Evolutionary conservation across 1,140 invertebrate species (phyloP).

Genomic region (Drosophila nikananu): DNA sequence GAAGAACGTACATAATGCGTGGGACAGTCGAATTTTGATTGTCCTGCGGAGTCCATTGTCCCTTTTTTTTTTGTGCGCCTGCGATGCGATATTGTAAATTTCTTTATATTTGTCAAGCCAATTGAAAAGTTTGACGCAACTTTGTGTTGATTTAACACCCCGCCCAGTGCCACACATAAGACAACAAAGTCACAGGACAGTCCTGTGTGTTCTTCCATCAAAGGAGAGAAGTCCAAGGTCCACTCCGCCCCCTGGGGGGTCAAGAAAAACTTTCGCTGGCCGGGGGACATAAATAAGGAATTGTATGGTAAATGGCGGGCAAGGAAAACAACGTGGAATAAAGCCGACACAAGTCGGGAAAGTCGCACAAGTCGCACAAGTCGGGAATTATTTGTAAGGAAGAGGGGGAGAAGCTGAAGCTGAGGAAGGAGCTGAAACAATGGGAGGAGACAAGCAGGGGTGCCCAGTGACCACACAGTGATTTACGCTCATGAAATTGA

Average conservation of each 20-base stretch:
- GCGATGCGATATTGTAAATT: constrained; percentile 63
- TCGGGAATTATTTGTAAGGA: constrained; percentile 68
- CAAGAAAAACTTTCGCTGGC: constrained; percentile 51
- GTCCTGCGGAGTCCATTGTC: constrained; percentile 39
- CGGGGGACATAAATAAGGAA: constrained; percentile 70
- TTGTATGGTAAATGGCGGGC: constrained; percentile 75
- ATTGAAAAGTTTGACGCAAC: constrained; percentile 75
- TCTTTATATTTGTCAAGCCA: constrained; percentile 79
- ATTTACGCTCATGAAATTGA: constrained; percentile 84
- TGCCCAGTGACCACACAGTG: constrained; percentile 75
- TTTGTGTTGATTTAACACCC: constrained; percentile 79
- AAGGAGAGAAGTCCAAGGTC: constrained; percentile 32
- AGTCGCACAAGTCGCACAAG: background rate
- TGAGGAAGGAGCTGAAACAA: constrained; percentile 61
- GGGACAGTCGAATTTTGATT: constrained; percentile 22
- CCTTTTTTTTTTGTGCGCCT: constrained; percentile 16
- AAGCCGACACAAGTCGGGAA: constrained; percentile 64
- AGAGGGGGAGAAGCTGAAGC: too few relatives aligned
- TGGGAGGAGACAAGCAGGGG: constrained; percentile 12
- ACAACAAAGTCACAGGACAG: constrained; percentile 44
- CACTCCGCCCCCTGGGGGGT: background rate
- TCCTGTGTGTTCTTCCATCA: constrained; percentile 32
- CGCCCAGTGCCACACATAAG: constrained; percentile 19
- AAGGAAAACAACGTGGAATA: constrained; percentile 52
- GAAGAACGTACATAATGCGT: background rate